These are phyloP conservation scores for Seriola rivoliana DNA, from an alignment of 2,113 vertebrate genomes.

Conservation along the genomic window DNA sequence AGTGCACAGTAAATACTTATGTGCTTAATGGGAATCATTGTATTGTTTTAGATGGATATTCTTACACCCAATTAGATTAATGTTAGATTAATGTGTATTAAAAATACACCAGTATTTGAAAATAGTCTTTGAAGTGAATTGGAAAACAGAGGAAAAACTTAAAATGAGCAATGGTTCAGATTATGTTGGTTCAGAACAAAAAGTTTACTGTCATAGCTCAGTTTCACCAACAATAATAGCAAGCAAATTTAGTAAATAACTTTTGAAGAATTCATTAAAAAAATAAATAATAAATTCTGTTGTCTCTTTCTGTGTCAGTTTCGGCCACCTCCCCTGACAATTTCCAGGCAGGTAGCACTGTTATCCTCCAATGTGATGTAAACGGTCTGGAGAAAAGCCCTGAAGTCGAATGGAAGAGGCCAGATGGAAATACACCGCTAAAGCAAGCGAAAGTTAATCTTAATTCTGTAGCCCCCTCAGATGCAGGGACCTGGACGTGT, in stretches of 20 bases:
- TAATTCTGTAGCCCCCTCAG: neutral
- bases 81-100: neutral
- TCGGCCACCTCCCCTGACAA: neutral
- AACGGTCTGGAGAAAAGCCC: fast-evolving
- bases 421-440: fast-evolving
- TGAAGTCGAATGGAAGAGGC: constrained; percentile 48
- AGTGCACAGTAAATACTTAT: neutral
- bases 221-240: too few relatives aligned
- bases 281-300: neutral
- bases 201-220: too few relatives aligned
- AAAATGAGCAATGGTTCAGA: neutral
- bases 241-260: too few relatives aligned
- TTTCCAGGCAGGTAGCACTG: neutral
- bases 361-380: constrained; percentile 58
- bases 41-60: too few relatives aligned
- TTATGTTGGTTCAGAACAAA: neutral
- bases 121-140: neutral
- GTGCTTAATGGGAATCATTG: neutral
- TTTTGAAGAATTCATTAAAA: too few relatives aligned
- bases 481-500: constrained; percentile 70
- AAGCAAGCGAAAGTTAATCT: fast-evolving
- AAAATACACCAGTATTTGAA: neutral
- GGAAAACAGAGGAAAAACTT: neutral
- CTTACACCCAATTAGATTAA: neutral
- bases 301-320: constrained; percentile 47